phyloP scores from a whole-genome alignment of 2,888 invertebrate species.

The Philaethria dido region DNA sequence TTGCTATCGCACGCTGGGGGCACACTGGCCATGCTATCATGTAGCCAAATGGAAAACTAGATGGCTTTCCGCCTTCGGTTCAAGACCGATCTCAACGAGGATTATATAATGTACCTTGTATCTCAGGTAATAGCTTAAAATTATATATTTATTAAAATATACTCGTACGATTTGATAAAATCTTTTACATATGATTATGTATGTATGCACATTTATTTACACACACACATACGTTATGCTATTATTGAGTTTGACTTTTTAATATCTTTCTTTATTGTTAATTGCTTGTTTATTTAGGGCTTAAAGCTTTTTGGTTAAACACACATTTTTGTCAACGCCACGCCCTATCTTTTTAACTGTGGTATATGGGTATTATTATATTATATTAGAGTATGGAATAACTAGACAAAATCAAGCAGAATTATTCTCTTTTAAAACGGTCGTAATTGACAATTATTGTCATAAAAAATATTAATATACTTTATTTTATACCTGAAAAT shows the following conservation, averaged over 20 bases:
- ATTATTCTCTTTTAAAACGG: too few relatives aligned
- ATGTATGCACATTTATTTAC: neutral
- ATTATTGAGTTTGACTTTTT: neutral
- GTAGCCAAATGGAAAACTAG: constrained; percentile 43
- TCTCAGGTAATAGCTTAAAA: neutral
- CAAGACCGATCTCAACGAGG: constrained; percentile 3
- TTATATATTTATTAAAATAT: neutral
- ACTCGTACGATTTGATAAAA: too few relatives aligned
- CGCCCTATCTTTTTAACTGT: neutral
- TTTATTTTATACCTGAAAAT: neutral
- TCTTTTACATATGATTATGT: neutral
- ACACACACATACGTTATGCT: neutral
- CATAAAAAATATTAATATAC: neutral
- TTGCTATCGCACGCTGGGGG: constrained; percentile 58
- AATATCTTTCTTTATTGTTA: neutral
- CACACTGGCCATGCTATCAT: constrained; percentile 52
- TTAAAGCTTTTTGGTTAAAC: neutral
- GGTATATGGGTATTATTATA: too few relatives aligned
- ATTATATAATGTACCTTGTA: neutral
- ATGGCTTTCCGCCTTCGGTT: constrained; percentile 30
- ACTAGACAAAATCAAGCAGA: too few relatives aligned
- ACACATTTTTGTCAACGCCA: neutral
- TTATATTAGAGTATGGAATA: neutral
- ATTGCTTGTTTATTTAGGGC: neutral
- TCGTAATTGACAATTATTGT: too few relatives aligned